These are phyloP conservation scores for Notoglanidium macrostoma DNA, from an alignment of 2,797 vertebrate species.

Conservation along the genomic window DNA sequence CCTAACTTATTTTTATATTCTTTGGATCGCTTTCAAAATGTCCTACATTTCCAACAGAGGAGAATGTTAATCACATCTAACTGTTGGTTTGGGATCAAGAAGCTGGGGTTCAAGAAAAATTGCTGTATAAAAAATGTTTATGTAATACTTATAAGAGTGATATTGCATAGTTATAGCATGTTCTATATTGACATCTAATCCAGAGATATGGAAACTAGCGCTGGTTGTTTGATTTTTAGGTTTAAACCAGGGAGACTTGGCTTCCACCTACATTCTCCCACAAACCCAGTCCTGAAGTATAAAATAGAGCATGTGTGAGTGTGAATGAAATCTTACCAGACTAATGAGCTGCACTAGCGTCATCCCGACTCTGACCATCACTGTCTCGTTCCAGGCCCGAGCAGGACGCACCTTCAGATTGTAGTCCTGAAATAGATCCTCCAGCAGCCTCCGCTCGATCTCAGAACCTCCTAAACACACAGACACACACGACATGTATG, in stretches of 20 bases:
- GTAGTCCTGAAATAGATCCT: constrained; percentile 74
- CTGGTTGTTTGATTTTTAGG: not conserved
- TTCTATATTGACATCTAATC: not conserved
- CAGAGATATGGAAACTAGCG: not conserved
- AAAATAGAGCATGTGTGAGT: constrained; percentile 27
- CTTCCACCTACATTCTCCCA: not conserved
- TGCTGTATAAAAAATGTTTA: not conserved
- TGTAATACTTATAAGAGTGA: not conserved
- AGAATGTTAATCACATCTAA: not conserved
- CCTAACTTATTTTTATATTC: not conserved
- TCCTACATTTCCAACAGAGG: not conserved
- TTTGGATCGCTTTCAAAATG: not conserved
- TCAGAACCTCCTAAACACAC: constrained; percentile 68
- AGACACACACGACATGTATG: constrained; percentile 10
- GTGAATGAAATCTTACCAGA: constrained; percentile 66
- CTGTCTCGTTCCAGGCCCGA: constrained; percentile 74
- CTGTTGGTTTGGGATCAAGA: not conserved
- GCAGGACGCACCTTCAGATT: constrained; percentile 80
- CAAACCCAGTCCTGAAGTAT: not conserved
- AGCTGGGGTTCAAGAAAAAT: not conserved
- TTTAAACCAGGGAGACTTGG: too few relatives aligned
- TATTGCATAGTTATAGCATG: not conserved
- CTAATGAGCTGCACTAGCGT: constrained; percentile 81
- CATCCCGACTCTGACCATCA: constrained; percentile 81
- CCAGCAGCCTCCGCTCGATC: constrained; percentile 60